Conservation (phyloP, 2,797 vertebrate species). For the Phataginus tetradactyla region DNA sequence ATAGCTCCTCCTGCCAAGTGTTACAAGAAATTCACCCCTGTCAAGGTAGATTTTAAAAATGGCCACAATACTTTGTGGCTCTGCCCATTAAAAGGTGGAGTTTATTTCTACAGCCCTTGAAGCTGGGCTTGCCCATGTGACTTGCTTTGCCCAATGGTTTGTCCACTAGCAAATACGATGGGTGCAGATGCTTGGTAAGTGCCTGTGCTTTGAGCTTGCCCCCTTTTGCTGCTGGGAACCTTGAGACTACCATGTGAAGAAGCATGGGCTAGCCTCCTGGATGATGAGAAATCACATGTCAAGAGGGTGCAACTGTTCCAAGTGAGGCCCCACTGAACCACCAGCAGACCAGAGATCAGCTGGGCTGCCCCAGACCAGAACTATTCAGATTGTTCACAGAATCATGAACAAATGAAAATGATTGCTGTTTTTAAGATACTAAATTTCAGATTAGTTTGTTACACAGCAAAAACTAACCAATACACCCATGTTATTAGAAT, state of each 20-base stretch:
- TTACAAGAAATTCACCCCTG: slow-evolving; percentile 39
- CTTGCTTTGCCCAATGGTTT: neutral
- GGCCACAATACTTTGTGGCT: neutral
- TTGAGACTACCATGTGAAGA: neutral
- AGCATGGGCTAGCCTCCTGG: neutral
- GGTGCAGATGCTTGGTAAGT: neutral
- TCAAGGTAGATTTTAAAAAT: neutral
- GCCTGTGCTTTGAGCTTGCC: neutral
- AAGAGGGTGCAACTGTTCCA: neutral
- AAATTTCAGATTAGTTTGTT: neutral
- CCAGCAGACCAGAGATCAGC: neutral
- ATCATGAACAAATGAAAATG: neutral
- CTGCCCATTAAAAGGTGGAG: neutral
- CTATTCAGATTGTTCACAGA: neutral
- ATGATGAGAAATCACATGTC: neutral
- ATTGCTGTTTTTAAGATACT: neutral
- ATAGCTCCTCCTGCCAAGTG: neutral
- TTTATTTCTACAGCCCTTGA: neutral
- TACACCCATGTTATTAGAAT: neutral
- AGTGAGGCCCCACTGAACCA: neutral
- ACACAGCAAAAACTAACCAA: neutral
- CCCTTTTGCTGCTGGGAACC: neutral
- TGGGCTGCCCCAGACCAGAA: neutral
- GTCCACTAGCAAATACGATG: neutral
- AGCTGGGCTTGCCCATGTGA: neutral